Evolutionary conservation across 1,140 invertebrate genomes (phyloP).

Genomic region (Hesperophylax magnus): DNA sequence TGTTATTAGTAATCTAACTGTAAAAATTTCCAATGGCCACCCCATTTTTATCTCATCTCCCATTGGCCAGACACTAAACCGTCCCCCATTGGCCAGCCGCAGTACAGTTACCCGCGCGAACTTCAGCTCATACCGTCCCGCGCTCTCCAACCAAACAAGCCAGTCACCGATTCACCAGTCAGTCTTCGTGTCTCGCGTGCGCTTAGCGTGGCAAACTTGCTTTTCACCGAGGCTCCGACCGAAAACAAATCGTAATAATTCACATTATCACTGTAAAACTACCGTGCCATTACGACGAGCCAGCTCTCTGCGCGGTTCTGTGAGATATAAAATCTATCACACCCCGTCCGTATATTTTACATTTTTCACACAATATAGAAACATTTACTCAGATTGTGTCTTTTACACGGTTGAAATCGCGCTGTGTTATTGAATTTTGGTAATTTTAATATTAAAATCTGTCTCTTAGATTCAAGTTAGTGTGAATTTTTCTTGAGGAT

Average conservation of each 20-base stretch:
- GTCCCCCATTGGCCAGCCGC: conserved; percentile 33
- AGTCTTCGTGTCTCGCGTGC: conserved; percentile 18
- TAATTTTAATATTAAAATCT: conserved; percentile 12
- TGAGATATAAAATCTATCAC: not conserved
- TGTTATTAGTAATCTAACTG: too few relatives aligned
- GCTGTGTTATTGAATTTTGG: not conserved
- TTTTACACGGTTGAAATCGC: not conserved
- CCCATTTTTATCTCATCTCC: not conserved
- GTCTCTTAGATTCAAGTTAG: not conserved
- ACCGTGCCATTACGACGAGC: conserved; percentile 32
- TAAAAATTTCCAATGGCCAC: not conserved
- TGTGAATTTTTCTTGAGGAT: conserved; percentile 32
- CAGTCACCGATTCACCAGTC: conserved; percentile 34
- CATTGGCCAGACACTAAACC: conserved; percentile 2
- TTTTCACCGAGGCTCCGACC: not conserved
- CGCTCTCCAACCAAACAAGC: not conserved
- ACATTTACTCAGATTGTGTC: not conserved
- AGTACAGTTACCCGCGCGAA: conserved; percentile 20
- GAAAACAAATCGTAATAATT: conserved; percentile 25
- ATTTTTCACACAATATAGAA: too few relatives aligned
- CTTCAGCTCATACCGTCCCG: conserved; percentile 29
- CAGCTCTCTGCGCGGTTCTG: not conserved
- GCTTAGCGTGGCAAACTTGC: not conserved
- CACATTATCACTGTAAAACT: conserved; percentile 6
- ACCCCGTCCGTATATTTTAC: not conserved